Evolutionary conservation across 2,888 invertebrate genomes (phyloP).

Genomic region (Apodemia zela): DNA sequence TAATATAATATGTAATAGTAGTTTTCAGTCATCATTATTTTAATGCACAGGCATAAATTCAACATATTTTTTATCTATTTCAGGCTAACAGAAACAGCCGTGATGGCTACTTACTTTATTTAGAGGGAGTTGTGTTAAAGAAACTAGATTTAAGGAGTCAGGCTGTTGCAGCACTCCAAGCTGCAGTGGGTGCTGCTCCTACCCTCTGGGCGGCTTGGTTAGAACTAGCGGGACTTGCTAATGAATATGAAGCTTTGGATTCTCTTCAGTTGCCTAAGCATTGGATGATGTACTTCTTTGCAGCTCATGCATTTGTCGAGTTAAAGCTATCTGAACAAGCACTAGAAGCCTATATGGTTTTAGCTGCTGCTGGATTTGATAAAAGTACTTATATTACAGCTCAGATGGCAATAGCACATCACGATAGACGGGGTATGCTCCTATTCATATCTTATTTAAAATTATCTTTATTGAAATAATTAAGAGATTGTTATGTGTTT

Average conservation of each 20-base stretch:
- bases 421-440: conserved; percentile 91
- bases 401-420: conserved; percentile 95
- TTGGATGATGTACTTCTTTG: conserved; percentile 97
- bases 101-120: conserved; percentile 93
- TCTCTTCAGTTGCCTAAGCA: conserved; percentile 87
- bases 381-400: conserved; percentile 94
- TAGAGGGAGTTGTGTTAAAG: conserved; percentile 95
- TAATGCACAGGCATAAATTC: too few species aligned
- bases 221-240: conserved; percentile 92
- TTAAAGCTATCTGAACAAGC: conserved; percentile 95
- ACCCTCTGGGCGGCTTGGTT: conserved; percentile 98
- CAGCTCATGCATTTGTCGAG: conserved; percentile 94
- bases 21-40: too few species aligned
- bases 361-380: conserved; percentile 90
- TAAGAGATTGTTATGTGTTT: not conserved
- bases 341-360: conserved; percentile 87
- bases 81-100: conserved; percentile 82
- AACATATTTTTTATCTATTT: conserved; percentile 31
- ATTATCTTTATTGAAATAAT: not conserved
- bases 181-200: conserved; percentile 89
- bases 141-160: conserved; percentile 89
- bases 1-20: too few species aligned
- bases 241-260: conserved; percentile 88
- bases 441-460: not conserved
- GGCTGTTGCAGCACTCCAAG: conserved; percentile 89